Evolutionary conservation across 2,797 vertebrate species (phyloP).

Genomic region (Arnoldichthys spilopterus): DNA sequence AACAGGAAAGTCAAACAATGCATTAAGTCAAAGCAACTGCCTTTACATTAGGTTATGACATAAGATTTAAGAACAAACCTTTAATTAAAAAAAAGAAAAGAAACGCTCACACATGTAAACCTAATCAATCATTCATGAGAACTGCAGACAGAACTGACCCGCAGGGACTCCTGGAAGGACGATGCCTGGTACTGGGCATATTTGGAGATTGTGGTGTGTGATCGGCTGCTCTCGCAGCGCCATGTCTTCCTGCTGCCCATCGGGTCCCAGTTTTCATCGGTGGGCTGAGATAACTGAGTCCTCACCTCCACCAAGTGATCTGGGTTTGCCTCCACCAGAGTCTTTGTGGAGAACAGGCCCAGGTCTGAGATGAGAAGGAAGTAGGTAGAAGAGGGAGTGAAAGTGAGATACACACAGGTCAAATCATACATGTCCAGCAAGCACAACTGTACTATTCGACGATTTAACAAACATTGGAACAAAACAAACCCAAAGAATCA

Average conservation of each 20-base stretch:
- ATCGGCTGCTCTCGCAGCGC: constrained; percentile 97
- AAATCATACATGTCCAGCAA: too few species aligned
- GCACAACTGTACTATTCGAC: not conserved
- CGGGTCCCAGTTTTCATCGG: constrained; percentile 97
- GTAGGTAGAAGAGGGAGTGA: not conserved
- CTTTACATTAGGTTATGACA: not conserved
- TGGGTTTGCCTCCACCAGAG: constrained; percentile 95
- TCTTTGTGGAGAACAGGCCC: constrained; percentile 98
- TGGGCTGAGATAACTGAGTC: constrained; percentile 93
- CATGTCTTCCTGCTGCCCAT: constrained; percentile 94
- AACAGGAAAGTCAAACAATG: not conserved
- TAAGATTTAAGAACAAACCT: not conserved
- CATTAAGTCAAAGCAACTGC: not conserved
- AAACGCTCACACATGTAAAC: not conserved
- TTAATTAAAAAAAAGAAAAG: not conserved
- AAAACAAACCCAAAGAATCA: not conserved
- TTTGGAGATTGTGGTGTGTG: constrained; percentile 95
- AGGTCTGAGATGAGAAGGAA: constrained; percentile 78
- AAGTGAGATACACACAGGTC: not conserved
- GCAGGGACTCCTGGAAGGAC: constrained; percentile 96
- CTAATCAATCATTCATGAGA: not conserved
- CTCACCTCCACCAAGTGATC: constrained; percentile 97
- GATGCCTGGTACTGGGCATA: constrained; percentile 98
- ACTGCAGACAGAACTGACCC: constrained; percentile 78
- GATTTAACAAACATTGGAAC: not conserved